Evolutionary conservation across 2,888 invertebrate genomes (phyloP), one percentile per base, ranked within the genome.

Genomic region (Dasysyrphus albostriatus): DNA sequence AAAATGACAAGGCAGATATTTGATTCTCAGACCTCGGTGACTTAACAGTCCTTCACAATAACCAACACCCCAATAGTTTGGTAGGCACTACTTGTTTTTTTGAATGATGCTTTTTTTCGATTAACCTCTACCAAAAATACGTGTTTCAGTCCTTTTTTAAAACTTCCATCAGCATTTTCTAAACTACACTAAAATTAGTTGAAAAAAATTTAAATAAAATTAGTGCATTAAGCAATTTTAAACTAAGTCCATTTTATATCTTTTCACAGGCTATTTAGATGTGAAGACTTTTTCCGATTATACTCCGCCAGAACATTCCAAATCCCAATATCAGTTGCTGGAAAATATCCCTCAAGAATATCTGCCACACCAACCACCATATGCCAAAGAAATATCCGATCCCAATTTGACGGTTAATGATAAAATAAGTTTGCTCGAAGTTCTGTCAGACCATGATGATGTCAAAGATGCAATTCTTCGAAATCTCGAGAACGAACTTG

Each of bases 371-470:
- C 75, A 65, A 29, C 84, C 81, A 9, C 74, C 81, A 47, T 88
- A 79, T 63, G 80, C 82, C 24, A 75, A 67, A 51, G 59, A 83
- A 47, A 14, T 89, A 12, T 54, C 69, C 5, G 89, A 90, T 83
- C 89, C 87, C 1, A 74, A 88, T 59, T 70, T 89, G 9, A 88
- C 67, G 6, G 47, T 82, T 0, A 49, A 77, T 7, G 89, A 89
- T 42, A 89, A 90, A 85, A 79, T 88, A 10, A 58, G 77, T 3
- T 59, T 89, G 5, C 83, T 89, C 12, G 88, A 89, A 58, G 54
- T 73, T 0, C 34, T 89, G n/a, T 51, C 84, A 37, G 59, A 87
- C 32, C 29, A 75, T 5, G 75, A 83, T 51, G 65, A 79, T 19
- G 24, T 16, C 3, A 49, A 56, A 6, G 88, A 88, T 8, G 32